phyloP scores from a whole-genome alignment of 2,113 vertebrate genomes.

The Marmota monax region DNA sequence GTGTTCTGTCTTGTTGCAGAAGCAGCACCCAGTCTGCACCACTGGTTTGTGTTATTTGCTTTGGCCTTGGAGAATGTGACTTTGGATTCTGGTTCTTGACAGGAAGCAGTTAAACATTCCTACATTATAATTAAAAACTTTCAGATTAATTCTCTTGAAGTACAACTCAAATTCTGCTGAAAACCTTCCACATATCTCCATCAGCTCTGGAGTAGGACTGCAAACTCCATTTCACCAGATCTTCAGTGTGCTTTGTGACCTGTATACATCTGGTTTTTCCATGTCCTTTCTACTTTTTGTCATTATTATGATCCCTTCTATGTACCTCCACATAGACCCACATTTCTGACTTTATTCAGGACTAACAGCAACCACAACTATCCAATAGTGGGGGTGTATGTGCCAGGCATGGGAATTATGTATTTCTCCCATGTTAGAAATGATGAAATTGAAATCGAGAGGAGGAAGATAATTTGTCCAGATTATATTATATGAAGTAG shows the following conservation, averaged over 20 bases:
- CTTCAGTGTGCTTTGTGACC: not conserved
- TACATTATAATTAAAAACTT: not conserved
- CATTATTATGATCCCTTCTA: not conserved
- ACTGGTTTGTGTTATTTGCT: not conserved
- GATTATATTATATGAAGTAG: not conserved
- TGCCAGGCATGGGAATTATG: not conserved
- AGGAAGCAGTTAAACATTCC: not conserved
- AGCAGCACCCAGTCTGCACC: not conserved
- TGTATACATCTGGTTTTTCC: not conserved
- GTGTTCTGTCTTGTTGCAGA: not conserved
- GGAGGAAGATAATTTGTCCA: not conserved
- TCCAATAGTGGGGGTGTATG: not conserved
- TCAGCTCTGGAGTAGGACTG: not conserved
- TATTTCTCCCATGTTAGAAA: not conserved
- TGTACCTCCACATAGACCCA: not conserved
- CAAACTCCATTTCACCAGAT: not conserved
- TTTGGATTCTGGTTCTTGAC: constrained; percentile 33
- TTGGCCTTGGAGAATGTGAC: not conserved
- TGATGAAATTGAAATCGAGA: not conserved
- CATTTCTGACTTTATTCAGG: not conserved
- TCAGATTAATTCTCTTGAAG: not conserved
- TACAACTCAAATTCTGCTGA: not conserved
- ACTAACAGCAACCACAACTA: not conserved
- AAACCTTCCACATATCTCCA: not conserved
- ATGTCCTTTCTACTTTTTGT: not conserved